Conservation (phyloP, 2,888 invertebrate genomes). For the Hydropsyche betteni region DNA sequence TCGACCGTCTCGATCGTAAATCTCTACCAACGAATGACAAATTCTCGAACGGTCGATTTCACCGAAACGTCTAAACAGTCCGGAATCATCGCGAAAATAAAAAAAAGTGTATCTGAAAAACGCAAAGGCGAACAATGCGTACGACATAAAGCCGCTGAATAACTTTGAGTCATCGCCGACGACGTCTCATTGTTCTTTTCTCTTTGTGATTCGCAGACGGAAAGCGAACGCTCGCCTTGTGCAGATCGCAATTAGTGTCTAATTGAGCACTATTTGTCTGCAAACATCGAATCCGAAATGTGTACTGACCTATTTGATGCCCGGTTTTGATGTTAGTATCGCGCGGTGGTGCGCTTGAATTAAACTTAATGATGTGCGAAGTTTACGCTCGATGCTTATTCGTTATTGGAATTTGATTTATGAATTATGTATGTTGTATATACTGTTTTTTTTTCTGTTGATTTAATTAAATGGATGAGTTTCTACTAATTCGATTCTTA, state of each 20-base stretch:
- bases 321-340: neutral
- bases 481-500: too few relatives aligned
- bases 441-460: too few relatives aligned
- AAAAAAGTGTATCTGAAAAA: too few relatives aligned
- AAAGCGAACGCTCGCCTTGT: neutral
- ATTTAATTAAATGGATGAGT: too few relatives aligned
- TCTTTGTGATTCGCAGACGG: conserved; percentile 21
- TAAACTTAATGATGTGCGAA: neutral
- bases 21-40: conserved; percentile 44
- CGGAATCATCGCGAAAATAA: conserved; percentile 22
- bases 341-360: too few relatives aligned
- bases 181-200: conserved; percentile 19
- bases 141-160: conserved; percentile 26
- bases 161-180: conserved; percentile 36
- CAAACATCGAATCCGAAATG: too few relatives aligned
- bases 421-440: too few relatives aligned
- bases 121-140: neutral
- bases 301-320: conserved; percentile 9
- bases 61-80: conserved; percentile 46
- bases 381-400: neutral
- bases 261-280: neutral
- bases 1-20: neutral
- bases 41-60: conserved; percentile 40
- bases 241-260: conserved; percentile 18
- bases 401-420: too few relatives aligned